Percentiles rank a stretch among this genome's conserved stretches.
These are phyloP conservation scores for Arbacia lixula DNA, from an alignment of 53 echinoderm and acorn worm species.

Conservation along the genomic window DNA sequence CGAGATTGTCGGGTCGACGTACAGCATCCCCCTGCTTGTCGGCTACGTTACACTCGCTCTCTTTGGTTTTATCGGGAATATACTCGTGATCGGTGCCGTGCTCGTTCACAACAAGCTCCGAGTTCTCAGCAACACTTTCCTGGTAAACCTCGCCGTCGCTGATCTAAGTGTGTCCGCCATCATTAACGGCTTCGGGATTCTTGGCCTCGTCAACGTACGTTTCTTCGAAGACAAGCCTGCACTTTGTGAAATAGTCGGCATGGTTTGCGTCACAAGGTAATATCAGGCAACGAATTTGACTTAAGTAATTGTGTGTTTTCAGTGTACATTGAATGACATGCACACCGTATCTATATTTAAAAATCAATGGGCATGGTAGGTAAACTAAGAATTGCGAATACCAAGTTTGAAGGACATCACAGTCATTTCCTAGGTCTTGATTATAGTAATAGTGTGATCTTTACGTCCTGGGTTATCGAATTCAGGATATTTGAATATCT, in stretches of 20 bases:
- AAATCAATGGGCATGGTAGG: too few species aligned
- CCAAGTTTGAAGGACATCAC: too few species aligned
- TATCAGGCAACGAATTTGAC: too few species aligned
- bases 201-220: slow-evolving; percentile 60
- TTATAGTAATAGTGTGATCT: too few species aligned
- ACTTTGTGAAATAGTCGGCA: slow-evolving; percentile 70
- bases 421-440: too few species aligned
- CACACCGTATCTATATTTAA: too few species aligned
- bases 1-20: slow-evolving; percentile 15
- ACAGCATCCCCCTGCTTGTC: slow-evolving; percentile 43
- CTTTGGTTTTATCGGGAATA: slow-evolving; percentile 70
- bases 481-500: too few species aligned
- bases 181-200: slow-evolving; percentile 69
- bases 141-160: slow-evolving; percentile 70
- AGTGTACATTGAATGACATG: too few species aligned
- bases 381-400: too few species aligned
- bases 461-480: too few species aligned
- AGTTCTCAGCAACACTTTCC: slow-evolving; percentile 68
- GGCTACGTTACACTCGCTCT: slow-evolving; percentile 31
- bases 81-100: slow-evolving; percentile 76
- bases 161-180: slow-evolving; percentile 67
- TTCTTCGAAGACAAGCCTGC: slow-evolving; percentile 63
- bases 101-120: slow-evolving; percentile 64
- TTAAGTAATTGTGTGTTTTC: too few species aligned
- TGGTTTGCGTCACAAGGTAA: slow-evolving; percentile 67